These are phyloP conservation scores for Cyprinella venusta DNA, from an alignment of 2,797 vertebrate species.

Conservation along the genomic window DNA sequence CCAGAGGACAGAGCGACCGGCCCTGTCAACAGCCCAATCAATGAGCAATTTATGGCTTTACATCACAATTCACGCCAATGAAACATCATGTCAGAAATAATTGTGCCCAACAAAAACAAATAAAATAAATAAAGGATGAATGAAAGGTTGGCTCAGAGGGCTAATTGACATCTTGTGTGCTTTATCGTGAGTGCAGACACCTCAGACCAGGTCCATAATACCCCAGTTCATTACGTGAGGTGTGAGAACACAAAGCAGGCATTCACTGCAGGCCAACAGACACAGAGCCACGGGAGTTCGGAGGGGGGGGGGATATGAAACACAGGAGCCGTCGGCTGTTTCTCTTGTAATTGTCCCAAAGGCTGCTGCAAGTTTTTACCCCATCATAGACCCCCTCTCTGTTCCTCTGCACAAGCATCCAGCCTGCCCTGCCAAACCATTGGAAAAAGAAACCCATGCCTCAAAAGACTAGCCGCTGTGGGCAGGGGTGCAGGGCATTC, in stretches of 20 bases:
- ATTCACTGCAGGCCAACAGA: conserved; percentile 76
- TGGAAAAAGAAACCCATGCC: conserved; percentile 55
- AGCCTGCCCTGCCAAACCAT: conserved; percentile 49
- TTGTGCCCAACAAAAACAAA: conserved; percentile 45
- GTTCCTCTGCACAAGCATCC: conserved; percentile 42
- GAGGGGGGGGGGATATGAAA: conserved; percentile 38
- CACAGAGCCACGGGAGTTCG: conserved; percentile 62
- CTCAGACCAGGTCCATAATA: conserved; percentile 65
- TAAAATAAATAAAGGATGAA: conserved; percentile 30
- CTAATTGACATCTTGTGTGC: conserved; percentile 54
- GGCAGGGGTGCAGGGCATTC: conserved; percentile 21
- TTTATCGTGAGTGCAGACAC: conserved; percentile 62
- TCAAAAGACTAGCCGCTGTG: conserved; percentile 41
- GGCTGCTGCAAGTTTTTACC: conserved; percentile 73
- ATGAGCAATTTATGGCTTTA: conserved; percentile 26
- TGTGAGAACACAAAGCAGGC: conserved; percentile 74
- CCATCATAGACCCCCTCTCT: conserved; percentile 58
- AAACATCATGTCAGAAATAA: conserved; percentile 39
- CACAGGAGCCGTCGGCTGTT: conserved; percentile 65
- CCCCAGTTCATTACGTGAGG: conserved; percentile 74
- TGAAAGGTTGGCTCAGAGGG: conserved; percentile 33
- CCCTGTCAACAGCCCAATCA: conserved; percentile 27
- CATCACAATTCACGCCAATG: conserved; percentile 8
- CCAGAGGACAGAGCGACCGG: conserved; percentile 1
- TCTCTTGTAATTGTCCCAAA: conserved; percentile 78